Evolutionary conservation across 2,888 invertebrate genomes (phyloP).

Genomic region (Nephrotoma guestfalica): DNA sequence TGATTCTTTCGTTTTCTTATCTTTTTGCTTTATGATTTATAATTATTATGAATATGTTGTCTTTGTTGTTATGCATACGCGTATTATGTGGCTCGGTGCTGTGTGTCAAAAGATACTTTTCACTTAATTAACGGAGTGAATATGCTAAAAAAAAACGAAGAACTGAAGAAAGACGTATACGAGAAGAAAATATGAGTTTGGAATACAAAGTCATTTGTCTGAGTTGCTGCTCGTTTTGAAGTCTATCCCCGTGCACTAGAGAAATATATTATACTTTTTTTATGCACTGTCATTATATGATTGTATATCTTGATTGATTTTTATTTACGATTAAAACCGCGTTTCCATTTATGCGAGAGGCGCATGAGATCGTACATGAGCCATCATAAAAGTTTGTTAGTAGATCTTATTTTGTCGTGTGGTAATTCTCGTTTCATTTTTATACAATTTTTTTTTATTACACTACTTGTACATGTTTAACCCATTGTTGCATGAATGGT

Average conservation of each 20-base stretch:
- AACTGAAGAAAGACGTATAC: not conserved
- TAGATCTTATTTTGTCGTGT: not conserved
- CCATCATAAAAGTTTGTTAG: not conserved
- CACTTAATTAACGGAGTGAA: not conserved
- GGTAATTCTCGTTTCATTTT: not conserved
- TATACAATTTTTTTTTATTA: not conserved
- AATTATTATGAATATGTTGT: not conserved
- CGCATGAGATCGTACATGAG: too few species aligned
- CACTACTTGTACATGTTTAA: not conserved
- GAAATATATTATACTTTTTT: not conserved
- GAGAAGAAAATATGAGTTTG: not conserved
- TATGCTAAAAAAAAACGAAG: not conserved
- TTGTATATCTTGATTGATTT: not conserved
- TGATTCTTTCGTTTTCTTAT: not conserved
- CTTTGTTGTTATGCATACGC: not conserved
- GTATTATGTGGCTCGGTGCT: not conserved
- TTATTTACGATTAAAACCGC: not conserved
- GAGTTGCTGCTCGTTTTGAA: not conserved
- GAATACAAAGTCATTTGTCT: not conserved
- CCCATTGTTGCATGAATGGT: not conserved
- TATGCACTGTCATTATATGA: not conserved
- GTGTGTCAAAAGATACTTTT: not conserved
- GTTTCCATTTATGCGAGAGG: not conserved
- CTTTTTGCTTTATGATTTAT: not conserved
- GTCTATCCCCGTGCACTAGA: not conserved